Percentiles rank a stretch among this genome's conserved stretches.
phyloP scores from a whole-genome alignment of 2,797 vertebrate species.

The Myripristis jacobus region DNA sequence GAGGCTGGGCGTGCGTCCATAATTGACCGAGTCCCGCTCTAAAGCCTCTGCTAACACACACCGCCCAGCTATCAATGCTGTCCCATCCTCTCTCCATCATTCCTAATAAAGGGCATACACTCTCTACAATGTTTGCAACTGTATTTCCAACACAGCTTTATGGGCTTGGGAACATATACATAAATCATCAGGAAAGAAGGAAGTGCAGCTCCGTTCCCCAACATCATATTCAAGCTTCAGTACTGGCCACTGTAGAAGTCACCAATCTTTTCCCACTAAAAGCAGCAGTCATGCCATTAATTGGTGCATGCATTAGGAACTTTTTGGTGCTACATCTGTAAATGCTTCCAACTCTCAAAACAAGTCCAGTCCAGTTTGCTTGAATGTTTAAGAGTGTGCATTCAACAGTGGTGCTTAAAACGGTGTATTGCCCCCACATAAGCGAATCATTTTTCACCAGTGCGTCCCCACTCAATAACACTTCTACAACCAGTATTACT shows the following conservation, averaged over 20 bases:
- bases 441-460: background rate
- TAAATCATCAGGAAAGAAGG: background rate
- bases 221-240: too few species aligned
- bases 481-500: conserved; percentile 13
- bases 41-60: conserved; percentile 12
- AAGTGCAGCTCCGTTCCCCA: background rate
- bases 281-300: background rate
- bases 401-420: conserved; percentile 8
- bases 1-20: background rate
- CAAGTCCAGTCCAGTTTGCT: background rate
- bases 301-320: too few species aligned
- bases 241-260: too few species aligned
- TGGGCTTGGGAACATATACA: background rate
- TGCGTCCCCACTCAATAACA: conserved; percentile 1
- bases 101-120: background rate
- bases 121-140: conserved; percentile 3
- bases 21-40: background rate
- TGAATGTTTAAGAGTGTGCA: background rate
- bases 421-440: background rate
- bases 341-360: background rate
- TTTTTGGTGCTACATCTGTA: background rate
- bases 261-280: background rate
- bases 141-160: conserved; percentile 4
- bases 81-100: background rate
- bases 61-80: background rate